Base-by-base conservation (phyloP, 35 echinoderm and acorn worm genomes). In the Apostichopus californicus region DNA sequence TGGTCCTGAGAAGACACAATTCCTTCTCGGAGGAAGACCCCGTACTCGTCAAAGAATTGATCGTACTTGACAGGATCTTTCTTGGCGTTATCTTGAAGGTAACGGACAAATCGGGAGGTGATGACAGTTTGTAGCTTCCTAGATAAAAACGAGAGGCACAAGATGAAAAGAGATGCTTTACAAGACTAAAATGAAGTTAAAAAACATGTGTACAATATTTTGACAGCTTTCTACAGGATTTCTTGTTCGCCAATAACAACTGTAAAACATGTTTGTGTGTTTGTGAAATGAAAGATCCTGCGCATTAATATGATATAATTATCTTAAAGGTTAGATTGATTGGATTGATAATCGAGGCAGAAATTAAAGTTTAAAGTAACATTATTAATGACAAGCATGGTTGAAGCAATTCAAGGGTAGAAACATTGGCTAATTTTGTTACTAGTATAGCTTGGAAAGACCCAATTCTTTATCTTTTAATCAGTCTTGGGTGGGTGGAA, bases 1-100 rank as follows among this genome's bases (percentile, higher is more conserved):
- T 98, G 97, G 24, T 98, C 97, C 55, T 90, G 90, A 6, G 94
- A 90, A 5, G 97, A 94, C 22, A 98, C 95, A 83, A 98, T 98
- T 46, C 97, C 97, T 78, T 98, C 97, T 90, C 97, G 77, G 9
- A 98, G 77, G 60, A 98, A 98, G 20, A 94, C 57, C 7, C 97
- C 95, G 80, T 98, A 98, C 59, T 98, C 97, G 60, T 84, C 79
- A 70, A 94, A 94, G 77, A 25, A 98, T 55, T 94, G 22, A 72
- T 98, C 94, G 89, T 98, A 98, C 64, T 93, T 96, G 78, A 54
- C 88, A 6, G 86, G 86, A 61, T 98, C 93, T 61, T 72, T 98
- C 90, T 91, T 94, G 25, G 91, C 79, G 21, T 96, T 93, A 80
- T 98, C 97, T 46, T 88, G 79, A 12, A 98, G 79, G 77, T 94